Evolutionary conservation across 2,888 invertebrate genomes (phyloP).

Genomic region (Dolichopus griseipennis): DNA sequence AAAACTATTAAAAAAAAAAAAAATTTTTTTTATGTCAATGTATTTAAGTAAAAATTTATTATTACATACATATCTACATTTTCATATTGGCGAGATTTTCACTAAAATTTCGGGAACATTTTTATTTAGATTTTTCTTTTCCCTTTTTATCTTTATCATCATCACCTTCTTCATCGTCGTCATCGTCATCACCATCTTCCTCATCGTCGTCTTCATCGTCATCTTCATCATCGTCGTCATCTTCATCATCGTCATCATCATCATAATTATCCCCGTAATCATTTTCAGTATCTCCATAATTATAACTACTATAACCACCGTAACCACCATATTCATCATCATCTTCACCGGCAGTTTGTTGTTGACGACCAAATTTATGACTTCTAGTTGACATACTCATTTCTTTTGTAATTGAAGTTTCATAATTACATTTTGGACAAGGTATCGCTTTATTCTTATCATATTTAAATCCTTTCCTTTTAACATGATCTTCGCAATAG

Average conservation of each 20-base stretch:
- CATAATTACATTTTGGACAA: constrained; percentile 89
- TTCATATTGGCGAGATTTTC: background rate
- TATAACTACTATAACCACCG: constrained; percentile 22
- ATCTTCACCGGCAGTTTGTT: constrained; percentile 51
- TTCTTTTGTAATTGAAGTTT: constrained; percentile 88
- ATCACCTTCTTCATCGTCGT: constrained; percentile 31
- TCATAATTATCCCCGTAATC: constrained; percentile 21
- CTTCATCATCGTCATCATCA: constrained; percentile 38
- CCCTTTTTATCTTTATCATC: background rate
- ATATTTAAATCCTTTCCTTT: constrained; percentile 82
- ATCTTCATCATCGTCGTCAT: constrained; percentile 46
- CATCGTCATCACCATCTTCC: constrained; percentile 36
- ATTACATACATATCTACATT: too few species aligned
- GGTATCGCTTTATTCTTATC: constrained; percentile 75
- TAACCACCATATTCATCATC: constrained; percentile 50
- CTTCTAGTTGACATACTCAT: constrained; percentile 90
- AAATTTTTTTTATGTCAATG: too few species aligned
- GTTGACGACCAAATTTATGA: constrained; percentile 84
- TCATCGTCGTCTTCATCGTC: constrained; percentile 47
- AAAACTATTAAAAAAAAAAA: too few species aligned
- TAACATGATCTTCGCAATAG: constrained; percentile 94
- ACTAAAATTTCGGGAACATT: background rate
- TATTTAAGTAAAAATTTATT: too few species aligned
- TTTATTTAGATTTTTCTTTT: too few species aligned
- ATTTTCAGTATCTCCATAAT: constrained; percentile 23